phyloP scores from a whole-genome alignment of 1,140 invertebrate species.

The Mactra quadrangularis region DNA sequence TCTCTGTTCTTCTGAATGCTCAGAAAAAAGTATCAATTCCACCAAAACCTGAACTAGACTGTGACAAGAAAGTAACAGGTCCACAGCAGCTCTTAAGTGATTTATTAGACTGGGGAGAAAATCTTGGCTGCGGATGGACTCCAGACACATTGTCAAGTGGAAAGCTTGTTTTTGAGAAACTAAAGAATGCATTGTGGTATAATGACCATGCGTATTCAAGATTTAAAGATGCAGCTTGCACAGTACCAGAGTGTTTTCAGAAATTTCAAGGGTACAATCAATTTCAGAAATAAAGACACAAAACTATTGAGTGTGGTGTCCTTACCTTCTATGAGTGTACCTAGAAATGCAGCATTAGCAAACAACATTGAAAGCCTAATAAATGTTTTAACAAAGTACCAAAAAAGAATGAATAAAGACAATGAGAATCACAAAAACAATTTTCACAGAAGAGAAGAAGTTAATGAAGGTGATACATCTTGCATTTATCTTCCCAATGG shows the following conservation, averaged over 20 bases:
- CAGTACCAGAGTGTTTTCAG: neutral
- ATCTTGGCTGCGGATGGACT: neutral
- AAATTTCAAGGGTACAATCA: constrained; percentile 13
- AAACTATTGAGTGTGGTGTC: neutral
- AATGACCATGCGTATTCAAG: constrained; percentile 4
- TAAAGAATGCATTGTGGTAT: neutral
- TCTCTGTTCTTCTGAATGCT: neutral
- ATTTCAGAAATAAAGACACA: neutral
- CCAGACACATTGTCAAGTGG: neutral
- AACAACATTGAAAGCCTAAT: neutral
- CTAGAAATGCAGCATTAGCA: neutral
- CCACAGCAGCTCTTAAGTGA: neutral
- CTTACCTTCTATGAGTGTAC: neutral
- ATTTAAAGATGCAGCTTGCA: constrained; percentile 1
- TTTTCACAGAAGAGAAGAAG: neutral
- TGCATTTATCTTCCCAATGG: neutral
- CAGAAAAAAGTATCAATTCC: neutral
- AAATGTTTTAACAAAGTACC: neutral
- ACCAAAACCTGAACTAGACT: neutral
- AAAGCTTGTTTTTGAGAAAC: neutral
- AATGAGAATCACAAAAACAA: neutral
- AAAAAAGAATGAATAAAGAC: neutral
- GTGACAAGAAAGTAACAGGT: neutral
- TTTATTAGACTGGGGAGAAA: neutral
- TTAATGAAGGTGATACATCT: neutral